Evolutionary conservation across 2,113 vertebrate genomes (phyloP), one percentile per base, ranked within the genome.

Genomic region (Eclectus roratus): DNA sequence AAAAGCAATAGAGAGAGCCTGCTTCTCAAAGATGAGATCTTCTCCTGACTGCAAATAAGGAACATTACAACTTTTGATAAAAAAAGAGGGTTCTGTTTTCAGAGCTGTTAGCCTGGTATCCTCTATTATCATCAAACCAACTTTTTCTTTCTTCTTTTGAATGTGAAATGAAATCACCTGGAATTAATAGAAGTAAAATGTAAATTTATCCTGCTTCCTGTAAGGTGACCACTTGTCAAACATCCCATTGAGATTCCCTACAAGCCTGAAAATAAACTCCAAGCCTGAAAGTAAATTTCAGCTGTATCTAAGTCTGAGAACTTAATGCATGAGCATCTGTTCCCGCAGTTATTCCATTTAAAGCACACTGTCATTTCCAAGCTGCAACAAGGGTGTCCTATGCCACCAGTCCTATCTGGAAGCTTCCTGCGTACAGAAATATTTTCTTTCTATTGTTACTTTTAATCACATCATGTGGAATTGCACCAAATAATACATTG

Each of bases 151-250:
- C 19, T 33, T 20, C 56, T 58, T 58, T 58, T n/a, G 13, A 58
- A n/a, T 23, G 13, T n/a, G 33, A n/a, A 58, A 35, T n/a, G 2
- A 35, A 29, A 31, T 17, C 17, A 49, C 46, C 7, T 47, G 35
- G 43, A 91, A 89, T 88, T 58, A 85, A 69, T 2, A 28, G 13
- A 80, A 88, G 10, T 47, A 76, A 87, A 83, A 83, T 68, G 21
- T 31, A 83, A 94, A 88, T 90, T 85, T 41, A 10, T 47, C 27
- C 46, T 74, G 46, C 39, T 55, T 84, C 64, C 70, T 69, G 52
- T 84, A 94, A 91, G 70, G 91, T 94, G 87, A 91, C 46, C 76
- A 74, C 79, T 93, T 91, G 56, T 88, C 89, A 90, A 50, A 55
- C 7, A 47, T 55, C 70, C 82, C 50, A 55, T 2, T 63, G 37